phyloP scores from a whole-genome alignment of 2,113 vertebrate species.

The Taxidea taxus region DNA sequence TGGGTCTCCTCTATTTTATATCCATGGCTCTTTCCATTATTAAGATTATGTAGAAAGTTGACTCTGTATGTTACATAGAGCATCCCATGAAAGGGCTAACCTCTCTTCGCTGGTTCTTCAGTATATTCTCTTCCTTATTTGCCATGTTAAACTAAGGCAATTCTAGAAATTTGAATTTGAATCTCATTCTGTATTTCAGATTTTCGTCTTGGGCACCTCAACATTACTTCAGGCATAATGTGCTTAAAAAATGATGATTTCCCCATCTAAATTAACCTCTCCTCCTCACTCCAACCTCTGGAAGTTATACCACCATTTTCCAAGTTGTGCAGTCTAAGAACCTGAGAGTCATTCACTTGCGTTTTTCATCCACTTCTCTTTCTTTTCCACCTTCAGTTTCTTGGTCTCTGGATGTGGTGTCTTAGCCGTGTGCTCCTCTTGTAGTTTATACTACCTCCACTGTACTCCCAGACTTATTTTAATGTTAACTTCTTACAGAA shows the following conservation, averaged over 20 bases:
- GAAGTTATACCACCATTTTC: background rate
- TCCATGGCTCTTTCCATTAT: background rate
- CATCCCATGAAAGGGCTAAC: background rate
- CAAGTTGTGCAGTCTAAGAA: background rate
- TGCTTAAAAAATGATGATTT: slow-evolving; percentile 15
- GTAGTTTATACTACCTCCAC: background rate
- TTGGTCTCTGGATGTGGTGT: background rate
- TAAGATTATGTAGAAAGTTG: background rate
- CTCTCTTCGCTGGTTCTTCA: background rate
- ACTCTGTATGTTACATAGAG: background rate
- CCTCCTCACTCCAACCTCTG: background rate
- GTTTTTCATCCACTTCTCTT: background rate
- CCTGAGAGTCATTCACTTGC: background rate
- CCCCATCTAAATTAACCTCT: background rate
- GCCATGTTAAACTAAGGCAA: background rate
- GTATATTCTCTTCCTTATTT: slow-evolving; percentile 34
- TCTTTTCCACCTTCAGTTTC: background rate
- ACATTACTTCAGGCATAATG: slow-evolving; percentile 15
- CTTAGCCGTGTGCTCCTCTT: background rate
- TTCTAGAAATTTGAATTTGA: slow-evolving; percentile 27
- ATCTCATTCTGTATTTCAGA: background rate
- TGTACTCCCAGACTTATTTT: background rate
- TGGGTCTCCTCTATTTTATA: background rate
- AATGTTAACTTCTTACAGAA: background rate
- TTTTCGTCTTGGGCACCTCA: slow-evolving; percentile 14